phyloP scores from a whole-genome alignment of 2,797 vertebrate genomes.

The Danio choprae region DNA sequence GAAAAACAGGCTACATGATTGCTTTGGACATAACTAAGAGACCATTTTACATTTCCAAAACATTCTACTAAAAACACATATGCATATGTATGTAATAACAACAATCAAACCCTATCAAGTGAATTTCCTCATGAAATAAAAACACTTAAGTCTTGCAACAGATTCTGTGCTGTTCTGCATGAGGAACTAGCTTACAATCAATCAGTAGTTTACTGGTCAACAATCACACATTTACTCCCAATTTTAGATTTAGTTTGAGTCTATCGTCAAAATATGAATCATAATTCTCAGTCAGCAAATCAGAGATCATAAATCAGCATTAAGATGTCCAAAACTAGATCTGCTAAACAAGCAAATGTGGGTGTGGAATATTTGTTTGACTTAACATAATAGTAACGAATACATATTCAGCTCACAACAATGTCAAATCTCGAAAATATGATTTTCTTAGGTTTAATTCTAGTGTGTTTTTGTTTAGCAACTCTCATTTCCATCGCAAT shows the following conservation, averaged over 20 bases:
- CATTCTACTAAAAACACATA: background rate
- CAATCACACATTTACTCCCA: background rate
- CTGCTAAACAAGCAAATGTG: background rate
- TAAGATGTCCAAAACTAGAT: background rate
- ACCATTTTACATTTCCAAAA: background rate
- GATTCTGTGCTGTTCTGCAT: background rate
- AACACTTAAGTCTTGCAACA: background rate
- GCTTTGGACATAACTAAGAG: background rate
- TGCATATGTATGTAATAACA: background rate
- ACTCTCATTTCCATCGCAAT: background rate
- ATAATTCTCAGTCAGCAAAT: background rate
- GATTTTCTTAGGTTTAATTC: background rate
- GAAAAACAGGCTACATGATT: background rate
- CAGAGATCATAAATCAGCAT: background rate
- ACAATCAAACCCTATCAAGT: background rate
- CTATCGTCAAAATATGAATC: background rate
- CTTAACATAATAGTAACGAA: background rate
- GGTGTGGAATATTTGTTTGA: background rate
- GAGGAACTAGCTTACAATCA: conserved; percentile 22
- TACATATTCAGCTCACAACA: background rate
- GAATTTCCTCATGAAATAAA: background rate
- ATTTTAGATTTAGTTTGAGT: background rate
- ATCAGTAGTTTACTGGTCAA: no score
- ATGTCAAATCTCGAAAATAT: background rate
- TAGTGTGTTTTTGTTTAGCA: background rate